Percentiles rank a stretch among this genome's conserved stretches.
Conservation (phyloP, 2,797 vertebrate species). For the Chaetophractus vellerosus region DNA sequence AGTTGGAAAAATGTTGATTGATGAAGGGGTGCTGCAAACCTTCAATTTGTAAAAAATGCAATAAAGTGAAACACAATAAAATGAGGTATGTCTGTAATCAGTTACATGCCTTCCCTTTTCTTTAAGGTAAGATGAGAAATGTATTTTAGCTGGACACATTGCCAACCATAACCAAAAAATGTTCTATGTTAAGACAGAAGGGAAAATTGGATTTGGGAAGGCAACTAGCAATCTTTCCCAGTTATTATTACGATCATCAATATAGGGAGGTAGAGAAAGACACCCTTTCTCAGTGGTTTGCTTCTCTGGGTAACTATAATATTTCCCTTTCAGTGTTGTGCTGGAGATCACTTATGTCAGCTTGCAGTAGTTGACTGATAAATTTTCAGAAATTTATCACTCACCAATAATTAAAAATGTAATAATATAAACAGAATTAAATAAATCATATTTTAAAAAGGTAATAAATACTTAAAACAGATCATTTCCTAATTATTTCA, state of each 20-base stretch:
- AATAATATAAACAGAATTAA: neutral
- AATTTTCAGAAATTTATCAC: constrained; percentile 1
- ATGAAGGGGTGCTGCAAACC: no score
- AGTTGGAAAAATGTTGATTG: no score
- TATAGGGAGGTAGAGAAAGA: neutral
- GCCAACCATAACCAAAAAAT: neutral
- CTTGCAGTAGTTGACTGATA: neutral
- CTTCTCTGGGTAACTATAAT: neutral
- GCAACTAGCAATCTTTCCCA: neutral
- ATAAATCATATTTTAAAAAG: neutral
- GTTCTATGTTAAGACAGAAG: neutral
- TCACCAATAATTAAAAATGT: neutral
- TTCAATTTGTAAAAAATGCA: no score
- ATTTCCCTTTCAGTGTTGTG: neutral
- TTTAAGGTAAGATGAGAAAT: neutral
- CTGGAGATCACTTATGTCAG: neutral
- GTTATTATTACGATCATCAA: neutral
- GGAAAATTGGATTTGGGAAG: neutral
- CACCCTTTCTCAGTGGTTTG: neutral
- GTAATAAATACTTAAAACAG: neutral
- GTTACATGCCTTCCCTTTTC: neutral
- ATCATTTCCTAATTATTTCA: neutral
- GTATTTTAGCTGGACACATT: neutral
- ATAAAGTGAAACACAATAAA: no score
- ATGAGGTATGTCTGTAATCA: no score